Conservation (phyloP, 2,888 invertebrate species). For the Choreutis nemorana region DNA sequence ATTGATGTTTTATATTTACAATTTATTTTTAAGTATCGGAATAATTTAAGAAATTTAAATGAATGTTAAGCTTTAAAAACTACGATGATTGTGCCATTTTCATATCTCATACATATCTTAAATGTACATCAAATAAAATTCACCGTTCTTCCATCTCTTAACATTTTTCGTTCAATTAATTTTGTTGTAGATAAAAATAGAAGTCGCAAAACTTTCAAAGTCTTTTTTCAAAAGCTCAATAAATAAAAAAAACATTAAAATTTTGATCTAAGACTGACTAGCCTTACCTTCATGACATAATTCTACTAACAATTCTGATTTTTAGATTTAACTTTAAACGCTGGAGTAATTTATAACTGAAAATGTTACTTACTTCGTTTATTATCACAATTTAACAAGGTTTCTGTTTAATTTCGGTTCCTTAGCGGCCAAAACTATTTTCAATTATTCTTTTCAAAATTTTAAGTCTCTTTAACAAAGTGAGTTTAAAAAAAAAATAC, state of each 20-base stretch:
- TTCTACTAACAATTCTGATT: background rate
- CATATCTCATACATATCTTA: slow-evolving; percentile 30
- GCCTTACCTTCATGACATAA: slow-evolving; percentile 27
- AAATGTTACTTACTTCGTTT: no score
- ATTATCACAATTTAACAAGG: no score
- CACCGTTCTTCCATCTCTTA: slow-evolving; percentile 24
- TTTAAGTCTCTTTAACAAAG: no score
- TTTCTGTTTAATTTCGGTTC: no score
- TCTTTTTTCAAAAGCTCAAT: slow-evolving; percentile 36
- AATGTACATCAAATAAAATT: slow-evolving; percentile 10
- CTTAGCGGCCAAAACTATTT: no score
- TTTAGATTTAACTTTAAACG: no score
- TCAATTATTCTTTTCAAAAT: no score
- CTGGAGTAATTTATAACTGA: no score
- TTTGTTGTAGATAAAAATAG: slow-evolving; percentile 2
- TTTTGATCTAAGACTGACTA: slow-evolving; percentile 61
- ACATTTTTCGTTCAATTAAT: slow-evolving; percentile 10
- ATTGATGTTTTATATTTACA: no score
- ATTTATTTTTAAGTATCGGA: no score
- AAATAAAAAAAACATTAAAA: slow-evolving; percentile 20
- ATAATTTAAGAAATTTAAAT: slow-evolving; percentile 4
- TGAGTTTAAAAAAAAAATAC: no score
- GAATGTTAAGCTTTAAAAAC: slow-evolving; percentile 14
- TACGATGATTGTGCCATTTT: slow-evolving; percentile 17
- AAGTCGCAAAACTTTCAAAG: slow-evolving; percentile 10